Conservation (phyloP, 2,888 invertebrate genomes). For the Criorhina ranunculi region DNA sequence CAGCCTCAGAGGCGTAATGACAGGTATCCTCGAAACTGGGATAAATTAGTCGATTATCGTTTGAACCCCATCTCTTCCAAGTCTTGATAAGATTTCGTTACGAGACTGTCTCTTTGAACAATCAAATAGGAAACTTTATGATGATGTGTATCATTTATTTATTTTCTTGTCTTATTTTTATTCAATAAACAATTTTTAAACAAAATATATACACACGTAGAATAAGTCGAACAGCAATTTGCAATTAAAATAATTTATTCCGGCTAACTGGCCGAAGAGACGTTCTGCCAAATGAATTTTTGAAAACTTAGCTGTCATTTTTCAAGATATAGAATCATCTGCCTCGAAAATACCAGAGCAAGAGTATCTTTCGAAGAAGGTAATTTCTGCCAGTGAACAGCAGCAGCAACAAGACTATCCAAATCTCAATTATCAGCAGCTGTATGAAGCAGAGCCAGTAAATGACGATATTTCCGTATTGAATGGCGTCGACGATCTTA, state of each 20-base stretch:
- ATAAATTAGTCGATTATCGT: too few relatives aligned
- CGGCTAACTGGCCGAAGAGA: slow-evolving; percentile 3
- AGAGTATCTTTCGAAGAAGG: slow-evolving; percentile 11
- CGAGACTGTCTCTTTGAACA: too few relatives aligned
- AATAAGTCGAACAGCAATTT: neutral
- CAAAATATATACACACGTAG: too few relatives aligned
- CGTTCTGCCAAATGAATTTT: slow-evolving; percentile 7
- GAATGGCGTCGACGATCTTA: neutral
- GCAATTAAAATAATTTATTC: neutral
- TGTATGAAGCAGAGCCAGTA: neutral
- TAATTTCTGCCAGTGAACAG: slow-evolving; percentile 10
- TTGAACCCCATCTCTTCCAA: too few relatives aligned
- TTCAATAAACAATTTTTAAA: too few relatives aligned
- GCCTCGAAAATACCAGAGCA: neutral
- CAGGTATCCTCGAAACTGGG: too few relatives aligned
- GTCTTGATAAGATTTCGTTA: too few relatives aligned
- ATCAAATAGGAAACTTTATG: too few relatives aligned
- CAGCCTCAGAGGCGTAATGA: too few relatives aligned
- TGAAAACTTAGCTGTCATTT: slow-evolving; percentile 58
- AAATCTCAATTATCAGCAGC: neutral
- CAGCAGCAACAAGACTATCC: slow-evolving; percentile 20
- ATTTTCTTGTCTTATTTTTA: too few relatives aligned
- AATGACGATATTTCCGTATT: neutral
- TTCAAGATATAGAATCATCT: slow-evolving; percentile 56
- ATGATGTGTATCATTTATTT: too few relatives aligned